Conservation (phyloP, 2,113 vertebrate genomes). For the Cinclus cinclus region DNA sequence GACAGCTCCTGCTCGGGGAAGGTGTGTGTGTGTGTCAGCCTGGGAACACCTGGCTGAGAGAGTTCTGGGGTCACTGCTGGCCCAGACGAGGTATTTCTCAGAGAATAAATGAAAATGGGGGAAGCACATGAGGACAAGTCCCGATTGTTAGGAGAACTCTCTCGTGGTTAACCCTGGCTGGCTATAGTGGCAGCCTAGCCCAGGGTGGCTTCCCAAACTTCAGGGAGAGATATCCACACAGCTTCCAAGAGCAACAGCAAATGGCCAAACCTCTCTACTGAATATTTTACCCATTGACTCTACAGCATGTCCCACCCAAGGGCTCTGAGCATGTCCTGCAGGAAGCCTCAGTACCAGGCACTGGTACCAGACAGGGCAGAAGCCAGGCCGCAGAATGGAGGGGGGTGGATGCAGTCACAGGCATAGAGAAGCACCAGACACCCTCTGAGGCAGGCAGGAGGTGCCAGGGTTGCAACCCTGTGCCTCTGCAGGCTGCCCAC, state of each 20-base stretch:
- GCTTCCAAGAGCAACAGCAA: neutral
- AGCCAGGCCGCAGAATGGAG: neutral
- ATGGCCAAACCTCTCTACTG: neutral
- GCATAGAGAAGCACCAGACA: neutral
- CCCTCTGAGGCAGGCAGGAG: neutral
- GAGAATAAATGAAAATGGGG: neutral
- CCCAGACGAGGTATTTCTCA: neutral
- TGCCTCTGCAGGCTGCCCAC: neutral
- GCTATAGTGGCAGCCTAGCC: neutral
- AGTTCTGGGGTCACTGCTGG: accelerated
- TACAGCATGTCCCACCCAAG: accelerated
- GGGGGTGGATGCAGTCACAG: neutral
- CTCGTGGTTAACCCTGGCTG: neutral
- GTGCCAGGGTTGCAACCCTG: neutral
- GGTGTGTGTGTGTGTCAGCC: neutral
- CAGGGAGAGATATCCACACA: neutral
- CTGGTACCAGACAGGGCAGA: neutral
- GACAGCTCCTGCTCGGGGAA: neutral
- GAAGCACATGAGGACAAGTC: neutral
- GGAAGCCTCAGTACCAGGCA: neutral
- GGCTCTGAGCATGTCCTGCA: neutral
- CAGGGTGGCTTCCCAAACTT: neutral
- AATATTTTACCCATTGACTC: neutral
- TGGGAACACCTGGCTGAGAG: neutral
- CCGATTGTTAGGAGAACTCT: neutral